These are phyloP conservation scores for Poecilia picta DNA, from an alignment of 2,797 vertebrate genomes.

Conservation along the genomic window DNA sequence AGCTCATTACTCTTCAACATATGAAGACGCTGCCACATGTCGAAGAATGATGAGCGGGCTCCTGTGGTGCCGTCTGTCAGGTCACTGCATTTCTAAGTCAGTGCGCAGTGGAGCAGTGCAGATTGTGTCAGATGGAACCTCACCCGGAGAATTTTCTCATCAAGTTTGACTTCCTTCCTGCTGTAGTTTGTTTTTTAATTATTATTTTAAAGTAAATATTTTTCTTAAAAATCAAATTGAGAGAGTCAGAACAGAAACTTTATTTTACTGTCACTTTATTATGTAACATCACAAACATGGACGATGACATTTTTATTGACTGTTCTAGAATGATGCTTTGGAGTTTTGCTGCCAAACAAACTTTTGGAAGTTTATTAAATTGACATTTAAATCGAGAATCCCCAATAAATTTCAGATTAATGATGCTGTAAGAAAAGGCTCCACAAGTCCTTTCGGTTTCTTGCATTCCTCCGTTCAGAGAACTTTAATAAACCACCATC, in stretches of 20 bases:
- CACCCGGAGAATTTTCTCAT: conserved; percentile 1
- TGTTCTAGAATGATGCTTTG: background rate
- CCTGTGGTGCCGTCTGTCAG: background rate
- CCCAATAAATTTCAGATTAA: background rate
- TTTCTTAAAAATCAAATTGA: background rate
- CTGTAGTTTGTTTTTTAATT: background rate
- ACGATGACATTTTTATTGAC: background rate
- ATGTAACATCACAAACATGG: background rate
- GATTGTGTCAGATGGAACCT: conserved; percentile 4
- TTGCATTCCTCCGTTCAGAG: background rate
- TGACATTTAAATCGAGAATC: conserved; percentile 3
- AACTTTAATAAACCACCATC: conserved; percentile 3
- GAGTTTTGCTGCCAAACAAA: conserved; percentile 24
- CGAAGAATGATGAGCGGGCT: background rate
- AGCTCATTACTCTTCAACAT: background rate
- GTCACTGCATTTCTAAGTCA: background rate
- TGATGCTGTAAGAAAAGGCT: background rate
- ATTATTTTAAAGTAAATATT: background rate
- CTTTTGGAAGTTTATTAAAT: background rate
- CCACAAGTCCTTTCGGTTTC: background rate
- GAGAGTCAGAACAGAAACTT: conserved; percentile 20
- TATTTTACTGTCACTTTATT: conserved; percentile 38
- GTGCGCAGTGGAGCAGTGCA: background rate
- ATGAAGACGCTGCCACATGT: background rate
- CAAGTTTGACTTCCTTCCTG: background rate